These are phyloP conservation scores for Melieria omissa DNA, from an alignment of 2,888 invertebrate genomes.

Conservation along the genomic window DNA sequence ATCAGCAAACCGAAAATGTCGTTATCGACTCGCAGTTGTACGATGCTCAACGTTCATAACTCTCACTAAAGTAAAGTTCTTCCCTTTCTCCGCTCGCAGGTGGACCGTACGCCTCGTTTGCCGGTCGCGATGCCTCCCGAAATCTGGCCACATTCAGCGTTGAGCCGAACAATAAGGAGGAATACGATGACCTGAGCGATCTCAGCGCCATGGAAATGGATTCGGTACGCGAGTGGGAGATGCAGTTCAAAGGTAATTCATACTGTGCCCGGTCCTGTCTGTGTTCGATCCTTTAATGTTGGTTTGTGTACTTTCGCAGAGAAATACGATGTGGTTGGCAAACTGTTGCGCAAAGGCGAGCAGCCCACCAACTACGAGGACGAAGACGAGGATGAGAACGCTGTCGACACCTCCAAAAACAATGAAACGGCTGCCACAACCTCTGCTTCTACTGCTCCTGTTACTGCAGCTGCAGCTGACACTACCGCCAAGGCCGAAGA, in stretches of 20 bases:
- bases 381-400: constrained; percentile 73
- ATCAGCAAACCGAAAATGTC: no score
- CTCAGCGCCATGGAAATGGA: constrained; percentile 94
- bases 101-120: constrained; percentile 94
- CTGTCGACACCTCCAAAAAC: constrained; percentile 39
- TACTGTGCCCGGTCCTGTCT: background rate
- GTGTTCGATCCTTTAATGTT: background rate
- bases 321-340: constrained; percentile 92
- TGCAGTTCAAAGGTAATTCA: constrained; percentile 88
- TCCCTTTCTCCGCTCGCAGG: constrained; percentile 69
- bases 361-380: constrained; percentile 91
- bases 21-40: no score
- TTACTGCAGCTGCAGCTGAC: constrained; percentile 22
- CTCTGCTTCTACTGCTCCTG: constrained; percentile 27
- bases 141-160: constrained; percentile 94
- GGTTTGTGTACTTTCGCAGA: constrained; percentile 70
- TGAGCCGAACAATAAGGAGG: constrained; percentile 79
- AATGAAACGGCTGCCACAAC: constrained; percentile 38
- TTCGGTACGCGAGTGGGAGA: constrained; percentile 95
- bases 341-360: constrained; percentile 90
- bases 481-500: constrained; percentile 32
- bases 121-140: constrained; percentile 94
- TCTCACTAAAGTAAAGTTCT: no score
- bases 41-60: no score
- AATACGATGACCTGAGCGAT: constrained; percentile 96